Conservation (phyloP, 2,113 vertebrate species). For the Rhinolophus ferrumequinum region DNA sequence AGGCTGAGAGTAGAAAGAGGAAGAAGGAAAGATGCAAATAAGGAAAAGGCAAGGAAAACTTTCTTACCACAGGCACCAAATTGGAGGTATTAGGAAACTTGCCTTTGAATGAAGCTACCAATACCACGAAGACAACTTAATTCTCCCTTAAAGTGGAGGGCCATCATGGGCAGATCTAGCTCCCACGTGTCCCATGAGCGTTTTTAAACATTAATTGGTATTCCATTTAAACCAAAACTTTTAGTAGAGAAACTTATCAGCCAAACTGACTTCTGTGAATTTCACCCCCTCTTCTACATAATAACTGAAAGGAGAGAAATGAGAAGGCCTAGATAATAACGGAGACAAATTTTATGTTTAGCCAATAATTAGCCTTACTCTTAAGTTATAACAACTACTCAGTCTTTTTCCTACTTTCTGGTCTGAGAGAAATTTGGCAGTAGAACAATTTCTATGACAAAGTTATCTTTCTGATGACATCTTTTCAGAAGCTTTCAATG, state of each 20-base stretch:
- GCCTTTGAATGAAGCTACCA: not conserved
- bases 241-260: not conserved
- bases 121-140: not conserved
- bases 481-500: not conserved
- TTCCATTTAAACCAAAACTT: not conserved
- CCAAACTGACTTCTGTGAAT: not conserved
- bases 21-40: not conserved
- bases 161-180: fast-evolving
- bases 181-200: too few species aligned
- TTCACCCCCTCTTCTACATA: not conserved
- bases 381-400: not conserved
- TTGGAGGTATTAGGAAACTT: not conserved
- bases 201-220: not conserved
- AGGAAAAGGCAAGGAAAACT: not conserved
- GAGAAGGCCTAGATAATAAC: not conserved
- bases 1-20: not conserved
- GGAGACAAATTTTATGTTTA: not conserved
- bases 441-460: not conserved
- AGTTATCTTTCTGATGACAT: not conserved
- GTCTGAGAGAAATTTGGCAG: not conserved
- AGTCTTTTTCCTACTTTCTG: not conserved
- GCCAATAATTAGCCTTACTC: not conserved
- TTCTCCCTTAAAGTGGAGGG: not conserved
- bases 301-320: not conserved
- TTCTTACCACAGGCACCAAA: not conserved